Evolutionary conservation across 2,113 vertebrate species (phyloP).

Genomic region (Ardeotis arabs): DNA sequence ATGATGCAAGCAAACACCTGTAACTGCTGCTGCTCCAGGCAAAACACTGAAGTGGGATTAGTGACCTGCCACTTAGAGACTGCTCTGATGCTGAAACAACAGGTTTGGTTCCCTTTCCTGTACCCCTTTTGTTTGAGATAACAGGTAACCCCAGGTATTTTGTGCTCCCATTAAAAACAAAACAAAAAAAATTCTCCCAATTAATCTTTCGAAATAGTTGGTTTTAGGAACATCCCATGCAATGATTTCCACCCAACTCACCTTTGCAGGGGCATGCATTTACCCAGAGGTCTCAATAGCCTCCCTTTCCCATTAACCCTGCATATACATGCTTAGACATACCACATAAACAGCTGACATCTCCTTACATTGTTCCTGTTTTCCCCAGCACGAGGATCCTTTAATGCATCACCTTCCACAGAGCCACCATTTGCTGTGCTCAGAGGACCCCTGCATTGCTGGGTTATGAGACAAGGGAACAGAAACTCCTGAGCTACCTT

Average conservation of each 20-base stretch:
- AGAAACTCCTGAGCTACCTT: background rate
- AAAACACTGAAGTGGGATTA: background rate
- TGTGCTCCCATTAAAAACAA: background rate
- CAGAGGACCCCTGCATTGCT: background rate
- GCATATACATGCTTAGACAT: background rate
- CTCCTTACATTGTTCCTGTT: background rate
- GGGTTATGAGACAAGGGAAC: background rate
- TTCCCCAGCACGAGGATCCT: background rate
- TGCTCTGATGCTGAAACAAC: background rate
- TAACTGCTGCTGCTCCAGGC: constrained; percentile 43
- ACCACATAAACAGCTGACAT: background rate
- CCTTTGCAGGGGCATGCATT: background rate
- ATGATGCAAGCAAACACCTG: constrained; percentile 49
- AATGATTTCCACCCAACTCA: background rate
- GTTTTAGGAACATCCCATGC: background rate
- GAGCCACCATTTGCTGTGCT: background rate
- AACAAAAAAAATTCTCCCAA: background rate
- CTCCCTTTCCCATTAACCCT: background rate
- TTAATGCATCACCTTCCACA: background rate
- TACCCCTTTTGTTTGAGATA: background rate
- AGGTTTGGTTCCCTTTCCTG: background rate
- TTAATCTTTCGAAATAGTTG: background rate
- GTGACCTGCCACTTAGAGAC: background rate
- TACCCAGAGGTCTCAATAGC: background rate
- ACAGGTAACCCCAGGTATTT: background rate